Evolutionary conservation across 2,113 vertebrate species (phyloP), one percentile per base, ranked within the genome.

Genomic region (Blennius ocellaris): DNA sequence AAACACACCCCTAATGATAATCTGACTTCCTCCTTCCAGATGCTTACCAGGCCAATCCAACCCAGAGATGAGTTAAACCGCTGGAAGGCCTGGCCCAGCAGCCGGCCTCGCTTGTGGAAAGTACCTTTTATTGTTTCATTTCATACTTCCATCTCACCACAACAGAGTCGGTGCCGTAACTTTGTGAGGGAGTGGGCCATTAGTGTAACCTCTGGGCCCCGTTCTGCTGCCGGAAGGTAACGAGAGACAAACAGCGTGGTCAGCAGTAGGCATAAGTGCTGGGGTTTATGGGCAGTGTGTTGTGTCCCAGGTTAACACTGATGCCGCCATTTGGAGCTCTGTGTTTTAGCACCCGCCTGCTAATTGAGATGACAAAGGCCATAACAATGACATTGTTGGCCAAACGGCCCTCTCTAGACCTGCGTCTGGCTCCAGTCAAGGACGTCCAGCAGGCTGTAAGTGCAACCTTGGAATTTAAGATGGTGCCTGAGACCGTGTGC

Each of bases 271-370:
- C 86, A 88, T 82, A 88, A 86, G 82, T 87, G 83, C 78, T 77
- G 78, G 68, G 71, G 78, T 92, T 93, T 92, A 91, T 88, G 89
- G 74, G 51, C 86, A 65, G 50, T 82, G 71, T 83, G 87, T 80
- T 87, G 81, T 82, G 85, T 90, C 88, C 86, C 89, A 81, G 83
- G 78, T 86, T 86, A 90, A 82, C 87, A 80, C 83, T 87, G 86
- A 90, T 89, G 83, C 83, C 83, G 58, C 84, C 83, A 76, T 88
- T 90, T 85, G 85, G 89, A 89, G 89, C 76, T 81, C 86, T 81
- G 78, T 89, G 87, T 93, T 94, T 94, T 94, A 94, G 92, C 93
- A 92, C 92, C 85, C 69, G 74, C 76, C 81, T 89, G 91, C 91
- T 93, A 94, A 94, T 92, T 93, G 90, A 89, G 89, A 87, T 82